These are phyloP conservation scores for Rhinella marina DNA, from an alignment of 2,797 vertebrate genomes.

Conservation along the genomic window DNA sequence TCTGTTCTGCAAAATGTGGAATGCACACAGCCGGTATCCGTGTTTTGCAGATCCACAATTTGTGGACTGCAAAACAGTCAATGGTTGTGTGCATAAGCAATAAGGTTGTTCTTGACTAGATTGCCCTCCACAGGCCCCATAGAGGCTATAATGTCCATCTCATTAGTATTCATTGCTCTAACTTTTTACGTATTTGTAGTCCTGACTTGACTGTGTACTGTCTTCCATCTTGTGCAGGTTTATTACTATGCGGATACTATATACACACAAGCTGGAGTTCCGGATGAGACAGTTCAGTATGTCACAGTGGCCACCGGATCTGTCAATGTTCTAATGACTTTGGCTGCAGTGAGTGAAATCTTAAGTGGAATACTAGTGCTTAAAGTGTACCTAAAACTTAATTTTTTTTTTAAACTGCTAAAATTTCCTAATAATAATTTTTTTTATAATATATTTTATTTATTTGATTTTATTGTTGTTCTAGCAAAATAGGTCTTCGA, in stretches of 20 bases:
- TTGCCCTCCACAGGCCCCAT: not conserved
- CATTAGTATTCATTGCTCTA: not conserved
- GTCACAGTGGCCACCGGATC: constrained; percentile 89
- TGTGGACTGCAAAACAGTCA: too few species aligned
- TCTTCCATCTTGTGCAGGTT: constrained; percentile 76
- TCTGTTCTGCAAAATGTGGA: too few species aligned
- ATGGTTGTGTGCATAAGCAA: too few species aligned
- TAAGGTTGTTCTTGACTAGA: not conserved
- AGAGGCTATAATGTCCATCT: not conserved
- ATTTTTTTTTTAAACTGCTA: too few species aligned
- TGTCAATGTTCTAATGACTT: constrained; percentile 88
- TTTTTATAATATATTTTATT: too few species aligned
- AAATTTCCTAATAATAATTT: too few species aligned
- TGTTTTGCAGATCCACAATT: too few species aligned
- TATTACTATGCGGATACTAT: constrained; percentile 94
- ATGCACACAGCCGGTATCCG: too few species aligned
- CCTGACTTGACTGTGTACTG: not conserved
- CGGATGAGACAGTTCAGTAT: constrained; percentile 77
- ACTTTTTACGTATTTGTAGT: not conserved
- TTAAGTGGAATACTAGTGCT: not conserved
- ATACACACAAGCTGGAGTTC: constrained; percentile 83
- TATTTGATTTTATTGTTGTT: too few species aligned
- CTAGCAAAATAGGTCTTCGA: too few species aligned
- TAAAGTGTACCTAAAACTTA: too few species aligned
- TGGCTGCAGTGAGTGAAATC: constrained; percentile 79